Evolutionary conservation across 2,113 vertebrate species (phyloP), one percentile per base, ranked within the genome.

Genomic region (Cyprinodon brontotheroides): DNA sequence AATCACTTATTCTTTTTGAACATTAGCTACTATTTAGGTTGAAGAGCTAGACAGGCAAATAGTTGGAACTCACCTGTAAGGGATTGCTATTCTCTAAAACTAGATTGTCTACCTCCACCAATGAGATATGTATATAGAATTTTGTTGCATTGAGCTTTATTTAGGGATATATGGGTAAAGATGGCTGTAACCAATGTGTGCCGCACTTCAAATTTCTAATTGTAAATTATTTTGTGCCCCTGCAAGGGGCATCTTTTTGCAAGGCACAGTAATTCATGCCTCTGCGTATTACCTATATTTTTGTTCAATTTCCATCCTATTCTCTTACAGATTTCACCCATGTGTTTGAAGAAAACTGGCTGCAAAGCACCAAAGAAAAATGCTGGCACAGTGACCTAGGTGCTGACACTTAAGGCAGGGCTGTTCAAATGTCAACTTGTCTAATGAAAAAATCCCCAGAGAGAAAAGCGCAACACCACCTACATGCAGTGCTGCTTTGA

Each of bases 351-450:
- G 61, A 75, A 20, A 61, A 50, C 20, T 41, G 37, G 3, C 36
- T 4, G 68, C 17, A 15, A 47, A 0, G 60, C 60, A 68, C 48
- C 79, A 78, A 64, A 78, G 71, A 81, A 73, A 60, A 43, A 47
- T 62, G 77, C 68, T 81, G 75, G 77, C 69, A 61, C 59, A 43
- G 72, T 72, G 79, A 77, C 75, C 57, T 36, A 76, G 66, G n/a
- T 17, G 67, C 70, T 84, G 65, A 86, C 73, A 60, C 82, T 71
- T 50, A 29, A 29, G 29, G 82, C 53, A 43, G 60, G 70, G 61
- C 79, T 38, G 63, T 77, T 90, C 71, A 91, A 93, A 90, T 88
- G 87, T 90, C 91, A 91, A 79, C 40, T 68, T 29, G 65, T 68
- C 66, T 53, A 20, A 68, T 71, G 50, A 80, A 82, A 89, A 91